These are phyloP conservation scores for Drosophila guanche DNA, from an alignment of 1,140 invertebrate genomes.

Conservation along the genomic window DNA sequence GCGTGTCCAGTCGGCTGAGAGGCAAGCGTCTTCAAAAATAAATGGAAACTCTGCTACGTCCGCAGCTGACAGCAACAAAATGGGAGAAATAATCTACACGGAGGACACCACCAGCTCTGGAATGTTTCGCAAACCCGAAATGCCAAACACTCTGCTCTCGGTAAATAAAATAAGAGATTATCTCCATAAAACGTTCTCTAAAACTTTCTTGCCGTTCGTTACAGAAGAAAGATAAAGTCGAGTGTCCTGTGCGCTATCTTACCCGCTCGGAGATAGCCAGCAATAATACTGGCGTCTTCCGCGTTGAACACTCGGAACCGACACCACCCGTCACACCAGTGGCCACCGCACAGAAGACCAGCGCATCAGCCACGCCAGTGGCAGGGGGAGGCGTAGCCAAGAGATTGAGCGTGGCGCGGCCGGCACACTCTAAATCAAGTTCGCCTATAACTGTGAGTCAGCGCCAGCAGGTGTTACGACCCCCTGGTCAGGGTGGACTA, in stretches of 20 bases:
- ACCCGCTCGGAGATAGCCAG: constrained; percentile 62
- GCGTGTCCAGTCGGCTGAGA: constrained; percentile 40
- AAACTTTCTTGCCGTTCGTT: constrained; percentile 7
- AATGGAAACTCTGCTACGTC: constrained; percentile 57
- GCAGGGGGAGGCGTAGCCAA: constrained; percentile 20
- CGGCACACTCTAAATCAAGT: constrained; percentile 29
- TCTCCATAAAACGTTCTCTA: not conserved
- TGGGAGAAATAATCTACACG: constrained; percentile 81
- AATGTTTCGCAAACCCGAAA: constrained; percentile 76
- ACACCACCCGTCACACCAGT: constrained; percentile 26
- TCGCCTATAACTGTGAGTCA: constrained; percentile 61
- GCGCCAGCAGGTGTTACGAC: constrained; percentile 59
- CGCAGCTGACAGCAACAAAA: constrained; percentile 42
- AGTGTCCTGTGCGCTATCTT: constrained; percentile 73
- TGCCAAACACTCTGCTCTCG: constrained; percentile 61
- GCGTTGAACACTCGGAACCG: constrained; percentile 42
- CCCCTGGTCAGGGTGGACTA: constrained; percentile 37
- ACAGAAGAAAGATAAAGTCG: constrained; percentile 63
- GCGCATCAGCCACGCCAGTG: constrained; percentile 1
- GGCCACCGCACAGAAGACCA: constrained; percentile 23
- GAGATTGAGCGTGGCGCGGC: constrained; percentile 38
- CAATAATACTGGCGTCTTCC: constrained; percentile 71
- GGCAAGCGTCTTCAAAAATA: constrained; percentile 45
- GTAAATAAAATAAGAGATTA: constrained; percentile 31
- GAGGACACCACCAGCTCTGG: constrained; percentile 76